phyloP scores from a whole-genome alignment of 2,888 invertebrate genomes.

The Thereva unica region DNA sequence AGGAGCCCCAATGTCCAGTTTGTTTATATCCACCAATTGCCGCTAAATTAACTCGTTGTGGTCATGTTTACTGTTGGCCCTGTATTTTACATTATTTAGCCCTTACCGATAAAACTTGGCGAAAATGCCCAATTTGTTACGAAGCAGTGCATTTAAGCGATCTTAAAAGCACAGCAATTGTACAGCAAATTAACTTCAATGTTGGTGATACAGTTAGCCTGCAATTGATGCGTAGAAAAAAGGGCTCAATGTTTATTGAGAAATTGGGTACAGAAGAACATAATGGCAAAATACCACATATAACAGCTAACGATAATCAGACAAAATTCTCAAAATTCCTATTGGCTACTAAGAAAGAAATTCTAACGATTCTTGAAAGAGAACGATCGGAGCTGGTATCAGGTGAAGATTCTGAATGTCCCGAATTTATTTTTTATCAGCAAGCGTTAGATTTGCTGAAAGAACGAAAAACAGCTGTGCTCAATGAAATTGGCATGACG shows the following conservation, averaged over 20 bases:
- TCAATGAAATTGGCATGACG: conserved; percentile 38
- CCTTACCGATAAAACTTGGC: conserved; percentile 78
- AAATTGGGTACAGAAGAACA: conserved; percentile 49
- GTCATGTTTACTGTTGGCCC: conserved; percentile 95
- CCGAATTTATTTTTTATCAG: conserved; percentile 84
- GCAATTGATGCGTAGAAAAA: conserved; percentile 83
- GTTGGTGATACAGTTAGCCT: conserved; percentile 74
- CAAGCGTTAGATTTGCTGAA: conserved; percentile 75
- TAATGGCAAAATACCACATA: conserved; percentile 52
- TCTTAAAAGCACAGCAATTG: conserved; percentile 72
- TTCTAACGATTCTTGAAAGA: conserved; percentile 71
- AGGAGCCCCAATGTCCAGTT: conserved; percentile 83
- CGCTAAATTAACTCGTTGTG: conserved; percentile 91
- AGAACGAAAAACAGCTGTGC: conserved; percentile 49
- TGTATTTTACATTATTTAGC: conserved; percentile 92
- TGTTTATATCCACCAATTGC: conserved; percentile 86
- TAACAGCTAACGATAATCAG: conserved; percentile 54
- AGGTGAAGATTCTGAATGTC: conserved; percentile 72
- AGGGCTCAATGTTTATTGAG: conserved; percentile 61
- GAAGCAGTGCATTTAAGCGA: conserved; percentile 79
- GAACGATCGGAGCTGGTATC: conserved; percentile 71
- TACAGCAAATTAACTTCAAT: conserved; percentile 51
- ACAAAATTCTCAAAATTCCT: conserved; percentile 75
- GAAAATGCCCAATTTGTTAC: conserved; percentile 92
- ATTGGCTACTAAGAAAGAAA: conserved; percentile 69